These are phyloP conservation scores for Carcharodon carcharias DNA, from an alignment of 2,797 vertebrate genomes.

Conservation along the genomic window DNA sequence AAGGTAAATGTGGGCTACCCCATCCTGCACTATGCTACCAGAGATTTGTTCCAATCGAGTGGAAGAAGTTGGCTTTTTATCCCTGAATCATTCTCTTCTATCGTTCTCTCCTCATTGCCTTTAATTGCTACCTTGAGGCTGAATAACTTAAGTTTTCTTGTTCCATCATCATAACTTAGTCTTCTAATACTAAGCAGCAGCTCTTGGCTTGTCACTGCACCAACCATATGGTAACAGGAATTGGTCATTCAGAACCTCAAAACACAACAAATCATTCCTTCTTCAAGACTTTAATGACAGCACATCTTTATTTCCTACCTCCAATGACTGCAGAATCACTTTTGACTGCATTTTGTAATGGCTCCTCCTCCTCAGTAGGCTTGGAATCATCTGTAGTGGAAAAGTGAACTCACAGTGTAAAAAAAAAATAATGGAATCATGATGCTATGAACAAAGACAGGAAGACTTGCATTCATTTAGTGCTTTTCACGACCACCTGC, in stretches of 20 bases:
- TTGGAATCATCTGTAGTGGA: slow-evolving; percentile 59
- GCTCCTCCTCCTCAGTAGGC: slow-evolving; percentile 69
- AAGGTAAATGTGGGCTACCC: no score
- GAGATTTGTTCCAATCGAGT: no score
- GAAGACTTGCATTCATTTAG: not conserved
- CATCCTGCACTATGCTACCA: no score
- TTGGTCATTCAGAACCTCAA: no score
- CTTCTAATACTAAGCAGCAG: no score
- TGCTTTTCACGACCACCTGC: not conserved
- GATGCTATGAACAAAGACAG: not conserved
- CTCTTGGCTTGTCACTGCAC: no score
- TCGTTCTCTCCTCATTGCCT: no score
- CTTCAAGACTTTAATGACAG: not conserved
- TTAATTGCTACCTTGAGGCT: not conserved
- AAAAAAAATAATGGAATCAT: not conserved
- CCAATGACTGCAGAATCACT: slow-evolving; percentile 83
- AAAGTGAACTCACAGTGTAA: slow-evolving; percentile 41
- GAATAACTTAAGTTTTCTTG: not conserved
- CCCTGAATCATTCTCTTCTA: not conserved
- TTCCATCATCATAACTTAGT: not conserved
- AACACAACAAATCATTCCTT: not conserved
- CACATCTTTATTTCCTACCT: slow-evolving; percentile 59
- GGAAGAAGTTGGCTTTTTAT: not conserved
- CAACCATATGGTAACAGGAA: not conserved
- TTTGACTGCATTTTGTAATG: slow-evolving; percentile 64